Evolutionary conservation across 2,113 vertebrate genomes (phyloP).

Genomic region (Chascanopsetta lugubris): DNA sequence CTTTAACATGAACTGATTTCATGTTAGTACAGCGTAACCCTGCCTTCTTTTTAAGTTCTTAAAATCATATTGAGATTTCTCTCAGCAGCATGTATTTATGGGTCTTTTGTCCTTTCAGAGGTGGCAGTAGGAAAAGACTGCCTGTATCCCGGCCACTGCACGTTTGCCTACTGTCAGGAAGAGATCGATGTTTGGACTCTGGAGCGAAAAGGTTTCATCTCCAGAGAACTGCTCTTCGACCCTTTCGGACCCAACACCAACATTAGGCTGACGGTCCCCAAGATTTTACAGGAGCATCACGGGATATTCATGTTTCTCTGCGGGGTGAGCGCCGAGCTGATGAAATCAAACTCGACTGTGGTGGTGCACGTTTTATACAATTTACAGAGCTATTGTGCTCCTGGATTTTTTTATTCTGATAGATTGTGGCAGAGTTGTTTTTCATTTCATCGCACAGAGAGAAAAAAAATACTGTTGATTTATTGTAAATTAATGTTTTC

Average conservation of each 20-base stretch:
- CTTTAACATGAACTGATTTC: background rate
- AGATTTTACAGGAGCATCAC: slow-evolving; percentile 92
- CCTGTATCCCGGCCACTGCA: slow-evolving; percentile 93
- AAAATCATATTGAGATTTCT: too few species aligned
- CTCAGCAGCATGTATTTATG: too few species aligned
- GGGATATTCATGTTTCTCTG: slow-evolving; percentile 98
- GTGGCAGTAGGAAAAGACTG: slow-evolving; percentile 93
- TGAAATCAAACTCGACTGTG: background rate
- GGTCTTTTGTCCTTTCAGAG: slow-evolving; percentile 76
- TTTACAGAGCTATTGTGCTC: background rate
- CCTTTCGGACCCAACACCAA: slow-evolving; percentile 84
- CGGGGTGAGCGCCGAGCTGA: slow-evolving; percentile 80
- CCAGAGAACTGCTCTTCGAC: slow-evolving; percentile 90
- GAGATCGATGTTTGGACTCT: slow-evolving; percentile 97
- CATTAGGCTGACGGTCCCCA: slow-evolving; percentile 86
- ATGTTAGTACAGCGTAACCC: too few species aligned
- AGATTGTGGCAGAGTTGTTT: background rate
- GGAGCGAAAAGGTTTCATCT: slow-evolving; percentile 95
- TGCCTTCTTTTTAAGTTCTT: too few species aligned
- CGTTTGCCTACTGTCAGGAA: slow-evolving; percentile 97
- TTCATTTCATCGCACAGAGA: background rate
- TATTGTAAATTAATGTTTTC: background rate
- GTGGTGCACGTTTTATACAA: background rate
- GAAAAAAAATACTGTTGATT: background rate
- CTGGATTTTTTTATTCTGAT: too few species aligned